Evolutionary conservation across 2,888 invertebrate genomes (phyloP).

Genomic region (Pasiphila rectangulata): DNA sequence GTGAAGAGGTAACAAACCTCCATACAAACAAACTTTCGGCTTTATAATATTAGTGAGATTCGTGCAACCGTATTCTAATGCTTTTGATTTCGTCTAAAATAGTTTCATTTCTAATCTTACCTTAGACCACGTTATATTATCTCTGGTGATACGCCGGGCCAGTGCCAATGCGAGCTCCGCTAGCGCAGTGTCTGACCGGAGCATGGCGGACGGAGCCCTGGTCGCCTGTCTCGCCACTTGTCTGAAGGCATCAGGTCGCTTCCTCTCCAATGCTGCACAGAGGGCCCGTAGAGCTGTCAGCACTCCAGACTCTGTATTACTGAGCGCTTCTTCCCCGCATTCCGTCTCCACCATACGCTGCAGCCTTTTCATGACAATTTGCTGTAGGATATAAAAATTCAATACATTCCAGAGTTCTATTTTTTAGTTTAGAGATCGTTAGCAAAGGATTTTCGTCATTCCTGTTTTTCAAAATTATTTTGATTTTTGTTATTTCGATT

Average conservation of each 20-base stretch:
- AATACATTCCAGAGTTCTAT: too few species aligned
- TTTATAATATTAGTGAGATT: too few species aligned
- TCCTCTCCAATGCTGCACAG: constrained; percentile 87
- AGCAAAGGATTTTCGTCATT: too few species aligned
- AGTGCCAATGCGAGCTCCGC: constrained; percentile 84
- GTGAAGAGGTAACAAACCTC: too few species aligned
- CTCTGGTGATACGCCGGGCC: constrained; percentile 85
- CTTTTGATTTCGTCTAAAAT: too few species aligned
- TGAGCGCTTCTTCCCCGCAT: constrained; percentile 75
- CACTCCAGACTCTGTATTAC: constrained; percentile 70
- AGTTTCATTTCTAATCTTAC: too few species aligned
- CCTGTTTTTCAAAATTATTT: too few species aligned
- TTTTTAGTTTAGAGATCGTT: too few species aligned
- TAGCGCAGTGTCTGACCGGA: constrained; percentile 82
- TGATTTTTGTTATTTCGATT: too few species aligned
- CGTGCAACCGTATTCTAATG: too few species aligned
- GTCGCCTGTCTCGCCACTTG: constrained; percentile 88
- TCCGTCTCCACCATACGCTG: constrained; percentile 77
- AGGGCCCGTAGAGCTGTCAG: constrained; percentile 71
- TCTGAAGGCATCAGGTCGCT: constrained; percentile 87
- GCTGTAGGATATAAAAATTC: too few species aligned
- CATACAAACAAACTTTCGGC: too few species aligned
- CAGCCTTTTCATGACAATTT: constrained; percentile 70
- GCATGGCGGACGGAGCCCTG: constrained; percentile 79
- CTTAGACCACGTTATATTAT: constrained; percentile 90